Evolutionary conservation across 2,797 vertebrate species (phyloP), one percentile per base, ranked within the genome.

Genomic region (Botia kubotai): DNA sequence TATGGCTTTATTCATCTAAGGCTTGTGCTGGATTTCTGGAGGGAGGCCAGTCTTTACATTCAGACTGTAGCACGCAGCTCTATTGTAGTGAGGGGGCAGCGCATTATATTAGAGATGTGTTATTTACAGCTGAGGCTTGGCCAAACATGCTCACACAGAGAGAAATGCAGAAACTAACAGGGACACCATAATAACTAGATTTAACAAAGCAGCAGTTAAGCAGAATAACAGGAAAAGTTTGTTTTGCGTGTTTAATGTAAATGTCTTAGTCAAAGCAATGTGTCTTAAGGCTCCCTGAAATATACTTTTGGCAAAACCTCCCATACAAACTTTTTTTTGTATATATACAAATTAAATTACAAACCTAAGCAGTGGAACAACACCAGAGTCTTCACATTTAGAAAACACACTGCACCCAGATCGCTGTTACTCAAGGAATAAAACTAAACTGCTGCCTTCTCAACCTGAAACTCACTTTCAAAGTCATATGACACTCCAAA

Each of bases 101-200:
- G 13, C 60, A 62, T 29, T 62, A 62, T 62, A 62, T 23, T 29
- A 10, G 60, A 62, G 26, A 62, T 62, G 60, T 62, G 58, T 62
- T 29, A 29, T 62, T 62, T 13, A 62, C 23, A 14, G 13, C 23
- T 62, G 60, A 62, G 23, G 6, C 60, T 14, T 13, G 13, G 60
- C 60, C 60, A 62, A 62, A 29, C 48, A 16, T 10, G 16, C 13
- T 60, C 12, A 29, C 13, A 62, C 13, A 29, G 58, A 62, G 60
- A 62, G 16, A 62, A 62, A 62, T 5, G 26, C 13, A 8, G 16
- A 62, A 62, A 16, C 21, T 60, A 60, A 13, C 10, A 26, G 1
- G 4, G 21, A 73, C 36, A 10, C 0, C 6, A 43, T n/a, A 58
- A 58, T 39, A 16, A 1, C 69, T 12, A 36, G 3, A 17, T 7